Percentiles rank a stretch among this genome's conserved stretches.
Evolutionary conservation across 2,113 vertebrate genomes (phyloP).

Genomic region (Poeciliopsis turrubarensis): DNA sequence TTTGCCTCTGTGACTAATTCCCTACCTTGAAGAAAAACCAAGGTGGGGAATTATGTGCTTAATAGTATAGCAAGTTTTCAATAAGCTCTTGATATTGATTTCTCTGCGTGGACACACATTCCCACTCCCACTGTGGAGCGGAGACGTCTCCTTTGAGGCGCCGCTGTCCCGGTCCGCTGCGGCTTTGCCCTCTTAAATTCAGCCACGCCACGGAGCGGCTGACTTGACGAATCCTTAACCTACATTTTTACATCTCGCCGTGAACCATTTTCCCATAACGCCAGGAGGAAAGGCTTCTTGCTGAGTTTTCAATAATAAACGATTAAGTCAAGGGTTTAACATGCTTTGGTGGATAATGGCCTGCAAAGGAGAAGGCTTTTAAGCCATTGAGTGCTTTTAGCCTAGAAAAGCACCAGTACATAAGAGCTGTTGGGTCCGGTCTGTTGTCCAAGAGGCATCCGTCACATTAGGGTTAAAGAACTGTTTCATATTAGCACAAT

Average conservation of each 20-base stretch:
- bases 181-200: slow-evolving; percentile 1
- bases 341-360: slow-evolving; percentile 59
- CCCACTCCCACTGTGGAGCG: not conserved
- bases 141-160: not conserved
- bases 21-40: not conserved
- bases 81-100: not conserved
- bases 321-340: slow-evolving; percentile 56
- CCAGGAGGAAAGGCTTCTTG: slow-evolving; percentile 30
- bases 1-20: not conserved
- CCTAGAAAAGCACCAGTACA: slow-evolving; percentile 29
- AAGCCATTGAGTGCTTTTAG: slow-evolving; percentile 66
- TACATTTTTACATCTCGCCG: slow-evolving; percentile 44
- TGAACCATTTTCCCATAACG: slow-evolving; percentile 47
- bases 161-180: not conserved
- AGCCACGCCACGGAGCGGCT: not conserved
- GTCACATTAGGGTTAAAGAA: slow-evolving; percentile 2
- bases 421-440: slow-evolving; percentile 28
- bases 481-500: not conserved
- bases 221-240: slow-evolving; percentile 22
- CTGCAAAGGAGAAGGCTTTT: slow-evolving; percentile 55
- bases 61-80: not conserved
- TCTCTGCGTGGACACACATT: slow-evolving; percentile 4
- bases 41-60: too few relatives aligned
- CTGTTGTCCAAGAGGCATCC: slow-evolving; percentile 10
- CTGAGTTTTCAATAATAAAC: slow-evolving; percentile 69